A percentile compares a stretch with the other conserved stretches of the same genome.
Evolutionary conservation across 2,797 vertebrate genomes (phyloP).

Genomic region (Alfaro cultratus): DNA sequence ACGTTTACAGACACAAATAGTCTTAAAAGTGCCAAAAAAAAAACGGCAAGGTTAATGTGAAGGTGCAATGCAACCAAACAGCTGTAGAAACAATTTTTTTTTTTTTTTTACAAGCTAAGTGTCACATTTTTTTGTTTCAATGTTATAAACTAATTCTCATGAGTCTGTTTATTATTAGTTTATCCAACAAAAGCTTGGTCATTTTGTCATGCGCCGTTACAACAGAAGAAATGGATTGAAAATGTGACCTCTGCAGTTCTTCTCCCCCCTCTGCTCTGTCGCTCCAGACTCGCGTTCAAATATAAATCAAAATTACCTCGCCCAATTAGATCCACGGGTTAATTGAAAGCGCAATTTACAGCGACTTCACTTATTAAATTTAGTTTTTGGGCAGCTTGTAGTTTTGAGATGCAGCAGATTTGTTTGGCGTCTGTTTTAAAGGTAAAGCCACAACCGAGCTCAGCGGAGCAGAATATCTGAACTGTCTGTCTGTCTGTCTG

Average conservation of each 20-base stretch:
- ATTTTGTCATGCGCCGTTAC: conserved; percentile 10
- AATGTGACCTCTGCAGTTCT: conserved; percentile 21
- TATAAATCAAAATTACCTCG: neutral
- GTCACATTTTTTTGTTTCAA: conserved; percentile 11
- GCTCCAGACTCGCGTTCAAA: neutral
- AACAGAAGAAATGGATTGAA: conserved; percentile 6
- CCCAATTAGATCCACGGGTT: neutral
- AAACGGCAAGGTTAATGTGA: conserved; percentile 50
- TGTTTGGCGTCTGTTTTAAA: neutral
- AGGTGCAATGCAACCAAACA: conserved; percentile 66
- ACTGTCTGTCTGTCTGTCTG: conserved; percentile 19
- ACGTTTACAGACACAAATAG: conserved; percentile 83
- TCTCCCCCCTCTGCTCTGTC: conserved; percentile 62
- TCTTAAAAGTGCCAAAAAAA: conserved; percentile 77
- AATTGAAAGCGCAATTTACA: conserved; percentile 36
- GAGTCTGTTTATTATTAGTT: neutral
- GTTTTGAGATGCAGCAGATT: neutral
- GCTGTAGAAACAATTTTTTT: conserved; percentile 49
- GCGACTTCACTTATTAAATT: neutral
- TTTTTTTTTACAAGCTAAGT: conserved; percentile 16
- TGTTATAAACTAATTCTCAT: neutral
- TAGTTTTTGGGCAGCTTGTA: neutral
- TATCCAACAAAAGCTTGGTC: neutral
- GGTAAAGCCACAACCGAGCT: neutral
- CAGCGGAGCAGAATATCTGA: conserved; percentile 23